A percentile compares a stretch with the other conserved stretches of the same genome.
Conservation (phyloP, 2,797 vertebrate genomes). For the Sebastes taczanowskii region DNA sequence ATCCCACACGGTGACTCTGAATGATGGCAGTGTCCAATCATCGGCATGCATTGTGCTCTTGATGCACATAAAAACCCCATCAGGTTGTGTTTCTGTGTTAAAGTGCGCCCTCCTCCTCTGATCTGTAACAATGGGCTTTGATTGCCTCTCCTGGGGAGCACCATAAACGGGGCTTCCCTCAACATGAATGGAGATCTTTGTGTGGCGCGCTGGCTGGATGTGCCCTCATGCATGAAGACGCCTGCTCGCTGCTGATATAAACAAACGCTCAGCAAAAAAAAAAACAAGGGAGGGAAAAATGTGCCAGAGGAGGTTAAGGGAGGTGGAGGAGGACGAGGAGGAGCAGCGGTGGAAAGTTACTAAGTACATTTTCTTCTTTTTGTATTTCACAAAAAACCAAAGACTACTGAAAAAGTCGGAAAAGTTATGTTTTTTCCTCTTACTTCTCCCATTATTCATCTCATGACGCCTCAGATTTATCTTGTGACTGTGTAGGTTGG, state of each 20-base stretch:
- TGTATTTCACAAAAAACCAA: not conserved
- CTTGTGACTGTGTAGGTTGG: not conserved
- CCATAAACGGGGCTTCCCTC: constrained; percentile 62
- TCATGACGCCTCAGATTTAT: not conserved
- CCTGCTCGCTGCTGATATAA: constrained; percentile 63
- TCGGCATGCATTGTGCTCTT: constrained; percentile 15
- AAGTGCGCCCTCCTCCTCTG: constrained; percentile 41
- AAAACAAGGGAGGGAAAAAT: not conserved
- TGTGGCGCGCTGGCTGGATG: constrained; percentile 51
- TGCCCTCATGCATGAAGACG: constrained; percentile 61
- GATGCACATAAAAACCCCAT: constrained; percentile 42
- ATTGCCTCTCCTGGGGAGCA: constrained; percentile 51
- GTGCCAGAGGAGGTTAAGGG: constrained; percentile 17
- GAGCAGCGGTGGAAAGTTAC: not conserved
- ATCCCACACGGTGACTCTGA: constrained; percentile 15
- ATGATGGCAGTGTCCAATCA: constrained; percentile 27
- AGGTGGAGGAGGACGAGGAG: not conserved
- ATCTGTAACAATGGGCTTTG: constrained; percentile 58
- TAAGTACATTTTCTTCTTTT: not conserved
- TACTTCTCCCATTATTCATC: not conserved
- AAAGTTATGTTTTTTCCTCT: not conserved
- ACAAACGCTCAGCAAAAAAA: constrained; percentile 50
- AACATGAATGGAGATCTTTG: constrained; percentile 54
- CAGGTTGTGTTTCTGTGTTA: constrained; percentile 23
- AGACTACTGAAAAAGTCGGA: not conserved